Percentiles rank a stretch among this genome's conserved stretches.
Conservation (phyloP, 1,140 invertebrate species). For the Nebria ingens region DNA sequence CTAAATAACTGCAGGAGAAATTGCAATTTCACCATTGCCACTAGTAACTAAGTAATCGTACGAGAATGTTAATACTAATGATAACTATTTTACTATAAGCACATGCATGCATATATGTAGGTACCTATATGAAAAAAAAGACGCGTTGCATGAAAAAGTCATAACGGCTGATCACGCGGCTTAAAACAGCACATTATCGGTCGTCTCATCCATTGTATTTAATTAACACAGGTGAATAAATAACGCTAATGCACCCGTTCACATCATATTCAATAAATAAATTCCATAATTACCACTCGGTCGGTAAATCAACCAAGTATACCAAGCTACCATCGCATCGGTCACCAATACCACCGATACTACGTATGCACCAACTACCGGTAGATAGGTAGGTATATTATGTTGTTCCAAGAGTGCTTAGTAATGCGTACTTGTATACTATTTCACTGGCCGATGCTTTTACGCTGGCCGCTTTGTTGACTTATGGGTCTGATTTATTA, state of each 20-base stretch:
- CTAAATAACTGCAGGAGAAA: too few species aligned
- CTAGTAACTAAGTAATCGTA: not conserved
- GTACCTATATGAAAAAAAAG: too few species aligned
- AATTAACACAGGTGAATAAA: not conserved
- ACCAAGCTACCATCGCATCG: too few species aligned
- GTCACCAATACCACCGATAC: too few species aligned
- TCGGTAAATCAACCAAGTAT: not conserved
- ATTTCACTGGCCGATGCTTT: not conserved
- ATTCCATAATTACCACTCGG: not conserved
- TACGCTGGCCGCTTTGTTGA: not conserved
- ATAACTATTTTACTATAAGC: not conserved
- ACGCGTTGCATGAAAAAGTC: too few species aligned
- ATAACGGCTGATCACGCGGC: not conserved
- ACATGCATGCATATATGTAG: constrained; percentile 1
- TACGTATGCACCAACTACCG: not conserved
- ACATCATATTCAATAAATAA: not conserved
- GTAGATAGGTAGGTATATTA: too few species aligned
- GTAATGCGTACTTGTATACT: not conserved
- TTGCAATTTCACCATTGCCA: too few species aligned
- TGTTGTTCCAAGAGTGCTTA: not conserved
- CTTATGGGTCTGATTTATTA: not conserved
- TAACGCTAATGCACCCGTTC: not conserved
- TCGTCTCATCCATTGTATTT: not conserved
- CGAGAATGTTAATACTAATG: not conserved
- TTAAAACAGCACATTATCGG: not conserved